Evolutionary conservation across 2,797 vertebrate genomes (phyloP).

Genomic region (Hyperoplus lanceolatus): DNA sequence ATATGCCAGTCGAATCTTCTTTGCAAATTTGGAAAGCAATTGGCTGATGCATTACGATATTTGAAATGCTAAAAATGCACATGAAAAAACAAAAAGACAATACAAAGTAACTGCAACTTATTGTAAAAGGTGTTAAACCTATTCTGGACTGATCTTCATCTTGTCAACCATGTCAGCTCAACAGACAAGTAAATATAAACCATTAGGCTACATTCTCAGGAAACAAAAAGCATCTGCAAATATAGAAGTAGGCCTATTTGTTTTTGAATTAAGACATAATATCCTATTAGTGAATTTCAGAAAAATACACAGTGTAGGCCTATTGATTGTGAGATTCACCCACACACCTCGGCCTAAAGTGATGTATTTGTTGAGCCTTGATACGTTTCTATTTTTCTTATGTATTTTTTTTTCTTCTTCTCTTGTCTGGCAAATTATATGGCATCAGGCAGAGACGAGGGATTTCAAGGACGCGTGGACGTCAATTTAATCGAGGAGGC

Average conservation of each 20-base stretch:
- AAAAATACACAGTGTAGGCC: neutral
- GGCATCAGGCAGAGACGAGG: constrained; percentile 80
- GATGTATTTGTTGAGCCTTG: constrained; percentile 74
- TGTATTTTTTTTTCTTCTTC: constrained; percentile 79
- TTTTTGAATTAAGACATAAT: constrained; percentile 37
- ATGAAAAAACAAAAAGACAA: neutral
- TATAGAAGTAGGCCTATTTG: constrained; percentile 1
- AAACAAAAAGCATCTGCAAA: constrained; percentile 5
- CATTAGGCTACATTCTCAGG: neutral
- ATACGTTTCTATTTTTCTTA: constrained; percentile 69
- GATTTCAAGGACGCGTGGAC: constrained; percentile 86
- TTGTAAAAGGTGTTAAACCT: neutral
- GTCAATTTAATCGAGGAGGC: constrained; percentile 87
- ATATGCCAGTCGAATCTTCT: neutral
- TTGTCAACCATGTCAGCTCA: constrained; percentile 2
- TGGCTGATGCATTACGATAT: neutral
- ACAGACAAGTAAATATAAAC: constrained; percentile 4
- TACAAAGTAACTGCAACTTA: neutral
- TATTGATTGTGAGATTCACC: constrained; percentile 50
- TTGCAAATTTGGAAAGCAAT: neutral
- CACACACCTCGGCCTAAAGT: constrained; percentile 55
- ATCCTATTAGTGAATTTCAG: constrained; percentile 17
- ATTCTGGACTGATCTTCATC: neutral
- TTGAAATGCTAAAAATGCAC: neutral
- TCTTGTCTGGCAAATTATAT: constrained; percentile 84